Evolutionary conservation across 2,113 vertebrate species (phyloP), one percentile per base, ranked within the genome.

Genomic region (Microtus oregoni): DNA sequence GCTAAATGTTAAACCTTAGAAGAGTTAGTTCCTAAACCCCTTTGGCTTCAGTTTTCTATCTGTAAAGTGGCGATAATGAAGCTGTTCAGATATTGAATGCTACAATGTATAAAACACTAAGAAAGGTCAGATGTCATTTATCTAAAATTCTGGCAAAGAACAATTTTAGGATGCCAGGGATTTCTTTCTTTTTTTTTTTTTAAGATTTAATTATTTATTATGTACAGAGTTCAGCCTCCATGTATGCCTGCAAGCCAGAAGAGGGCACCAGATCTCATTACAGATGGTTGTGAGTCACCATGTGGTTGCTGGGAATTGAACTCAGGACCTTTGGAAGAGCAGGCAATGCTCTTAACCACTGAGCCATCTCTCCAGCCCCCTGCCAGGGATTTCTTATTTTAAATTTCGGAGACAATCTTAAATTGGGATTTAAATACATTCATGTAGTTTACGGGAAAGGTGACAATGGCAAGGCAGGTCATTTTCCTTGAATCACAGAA

Each of bases 41-140:
- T 90, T 90, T 93, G 91, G 72, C 50, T 41, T 81, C 47, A 92
- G 55, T 41, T 90, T 91, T 90, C n/a, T 30, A 83, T 65, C 26
- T 93, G 35, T 70, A 87, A 87, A 90, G 68, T 68, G 72, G 47
- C 7, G n/a, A 93, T 83, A 89, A 77, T 2, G 92, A 55, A 91
- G 28, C 17, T 94, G 19, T 87, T 83, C 86, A 12, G 67, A 55
- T 20, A 75, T 73, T 83, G 92, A 93, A 50, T 92, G 68, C 26
- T 6, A 89, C 55, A 95, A 44, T 38, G 38, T 67, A 28, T 58
- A 91, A 90, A 87, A 73, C 55, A 79, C 32, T 72, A 92, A 44
- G 61, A 78, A 87, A 87, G 58, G 55, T 82, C 81, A 85, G 22
- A n/a, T 72, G 58, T 91, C 50, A 91, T 8, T 81, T 55, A 90